Evolutionary conservation across 2,888 invertebrate genomes (phyloP), one percentile per base, ranked within the genome.

Genomic region (Branchipolynoe longqiensis): DNA sequence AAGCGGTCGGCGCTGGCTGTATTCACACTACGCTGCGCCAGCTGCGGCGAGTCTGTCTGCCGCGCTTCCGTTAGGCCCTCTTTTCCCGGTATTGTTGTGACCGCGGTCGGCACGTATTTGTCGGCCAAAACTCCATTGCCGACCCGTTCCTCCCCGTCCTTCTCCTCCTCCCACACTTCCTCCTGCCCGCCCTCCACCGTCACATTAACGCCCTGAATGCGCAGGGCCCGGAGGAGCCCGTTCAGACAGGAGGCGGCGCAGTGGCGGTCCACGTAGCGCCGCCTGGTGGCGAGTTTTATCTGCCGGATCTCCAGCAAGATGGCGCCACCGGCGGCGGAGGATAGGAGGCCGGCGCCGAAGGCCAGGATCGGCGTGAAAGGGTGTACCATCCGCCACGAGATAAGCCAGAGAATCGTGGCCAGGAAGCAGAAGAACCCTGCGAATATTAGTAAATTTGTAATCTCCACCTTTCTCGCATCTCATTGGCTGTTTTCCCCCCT

Each of bases 191-290:
- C 28, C 14, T 69, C 69, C 4, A 69, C 69, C 22, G 33, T 69
- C 36, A 69, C 69, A 38, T 33, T 69, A 38, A 69, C 69, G 36
- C 69, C 69, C 33, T 69, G 36, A 4, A 69, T 69, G 3, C 38
- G 33, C 8, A 33, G 2, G 22, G 38, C 38, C 38, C 18, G 1
- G 33, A 69, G 69, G 36, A 31, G 2, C 2, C 36, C 36, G 69
- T 14, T 69, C 3, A 69, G 38, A 38, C 69, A 69, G 69, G 69
- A 69, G 4, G 69, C 69, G 0, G 69, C 69, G 36, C 69, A 69
- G 36, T 69, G 8, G 1, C 69, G 36, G 69, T 69, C 69, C 12
- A 69, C 14, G 69, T 69, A 69, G 38, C 69, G 36, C 1, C n/a
- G 12, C 14, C 12, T 33, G 38, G 69, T 8, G 4, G 31, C 22